Base-by-base conservation (phyloP, 1,140 invertebrate genomes). In the Anadara kagoshimensis region DNA sequence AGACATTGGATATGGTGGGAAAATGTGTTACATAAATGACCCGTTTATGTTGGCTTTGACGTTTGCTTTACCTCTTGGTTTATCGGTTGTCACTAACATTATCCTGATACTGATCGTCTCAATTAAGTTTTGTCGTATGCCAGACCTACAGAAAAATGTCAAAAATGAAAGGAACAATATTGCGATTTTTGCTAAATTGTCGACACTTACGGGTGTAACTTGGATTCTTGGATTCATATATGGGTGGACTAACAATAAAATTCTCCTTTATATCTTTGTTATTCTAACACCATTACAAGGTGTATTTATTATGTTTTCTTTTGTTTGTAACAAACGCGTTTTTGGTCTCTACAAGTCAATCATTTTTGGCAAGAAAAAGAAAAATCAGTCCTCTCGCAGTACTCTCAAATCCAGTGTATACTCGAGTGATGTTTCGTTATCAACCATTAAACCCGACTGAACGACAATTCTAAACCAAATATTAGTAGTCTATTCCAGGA, bases 141-240 rank as follows among this genome's bases (percentile, higher is more conserved):
- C 72, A 20, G 44, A 67, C 43, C 22, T 68, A 22, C 56, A 44
- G 1, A 29, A 20, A 29, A 53, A 59, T 12, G 54, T 68, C 24
- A 54, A 53, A 24, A 59, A 49, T 54, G 49, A 61, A 22, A 61
- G 65, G 24, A 51, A 54, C 10, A 49, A 56, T 45, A 29, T 74
- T 53, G 5, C 53, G 7, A 62, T 74, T 20, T 74, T 62, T 44
- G 45, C 63, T 12, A 68, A 74, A 45, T 45, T 74, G 36, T 66
- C 72, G 10, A 69, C 29, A 16, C 58, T 74, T 16, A 74, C 72
- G 5, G 72, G 72, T 26, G 29, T 69, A 20, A 62, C 56, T 16
- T 74, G 72, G 72, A 41, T 69, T 16, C 69, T 74, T 69, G 72
- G 57, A 0, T 63, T 74, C 56, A 22, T 74, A 4, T 58, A 45